These are phyloP conservation scores for Nebria brevicollis DNA, from an alignment of 2,888 invertebrate species.

Conservation along the genomic window DNA sequence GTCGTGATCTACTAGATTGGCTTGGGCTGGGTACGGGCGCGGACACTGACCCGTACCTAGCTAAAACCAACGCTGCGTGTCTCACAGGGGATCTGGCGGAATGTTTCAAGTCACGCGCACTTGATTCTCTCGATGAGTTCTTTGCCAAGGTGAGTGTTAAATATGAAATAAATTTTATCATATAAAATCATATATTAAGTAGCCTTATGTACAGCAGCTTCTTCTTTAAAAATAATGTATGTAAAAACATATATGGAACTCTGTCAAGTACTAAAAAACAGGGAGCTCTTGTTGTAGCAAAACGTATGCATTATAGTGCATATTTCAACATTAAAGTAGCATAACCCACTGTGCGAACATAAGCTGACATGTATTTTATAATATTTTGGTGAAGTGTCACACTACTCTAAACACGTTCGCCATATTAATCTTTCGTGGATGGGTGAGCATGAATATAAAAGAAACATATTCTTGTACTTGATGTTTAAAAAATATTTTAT, in stretches of 20 bases:
- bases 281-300: not conserved
- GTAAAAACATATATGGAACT: no score
- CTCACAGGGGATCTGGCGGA: slow-evolving; percentile 84
- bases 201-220: not conserved
- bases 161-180: not conserved
- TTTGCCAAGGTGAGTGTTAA: slow-evolving; percentile 69
- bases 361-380: not conserved
- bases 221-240: not conserved
- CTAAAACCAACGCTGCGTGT: slow-evolving; percentile 78
- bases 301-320: not conserved
- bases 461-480: not conserved
- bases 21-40: slow-evolving; percentile 79
- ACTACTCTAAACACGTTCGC: not conserved
- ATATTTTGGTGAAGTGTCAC: not conserved
- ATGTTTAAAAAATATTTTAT: not conserved
- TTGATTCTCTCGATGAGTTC: slow-evolving; percentile 81
- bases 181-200: not conserved
- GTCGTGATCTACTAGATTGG: slow-evolving; percentile 81
- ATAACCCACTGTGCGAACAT: not conserved
- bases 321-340: not conserved
- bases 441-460: not conserved
- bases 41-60: slow-evolving; percentile 81
- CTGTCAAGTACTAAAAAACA: not conserved
- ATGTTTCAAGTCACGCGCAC: slow-evolving; percentile 84
- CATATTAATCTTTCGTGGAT: not conserved